Conservation (phyloP, 2,113 vertebrate genomes). For the Prinia subflava region DNA sequence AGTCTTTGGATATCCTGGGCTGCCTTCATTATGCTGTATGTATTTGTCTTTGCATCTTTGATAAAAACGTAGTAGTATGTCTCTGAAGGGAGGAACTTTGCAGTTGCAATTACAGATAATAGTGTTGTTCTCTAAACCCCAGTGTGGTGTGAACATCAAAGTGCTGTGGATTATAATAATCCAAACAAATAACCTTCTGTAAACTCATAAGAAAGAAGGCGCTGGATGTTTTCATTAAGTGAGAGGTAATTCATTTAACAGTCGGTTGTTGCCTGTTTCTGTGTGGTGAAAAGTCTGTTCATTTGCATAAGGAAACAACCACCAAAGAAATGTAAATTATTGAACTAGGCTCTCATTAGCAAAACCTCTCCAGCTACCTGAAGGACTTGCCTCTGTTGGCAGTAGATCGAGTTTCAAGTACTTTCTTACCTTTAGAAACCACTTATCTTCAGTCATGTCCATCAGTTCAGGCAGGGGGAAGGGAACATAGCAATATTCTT, state of each 20-base stretch:
- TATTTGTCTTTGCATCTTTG: slow-evolving; percentile 41
- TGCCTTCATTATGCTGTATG: not conserved
- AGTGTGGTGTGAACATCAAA: slow-evolving; percentile 42
- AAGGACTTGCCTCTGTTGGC: slow-evolving; percentile 32
- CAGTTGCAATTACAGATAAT: slow-evolving; percentile 44
- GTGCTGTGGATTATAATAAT: slow-evolving; percentile 50
- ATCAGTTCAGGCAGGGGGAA: not conserved
- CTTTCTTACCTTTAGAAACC: slow-evolving; percentile 54
- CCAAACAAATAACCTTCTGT: slow-evolving; percentile 56
- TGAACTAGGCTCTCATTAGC: slow-evolving; percentile 45
- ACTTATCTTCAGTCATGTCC: slow-evolving; percentile 51
- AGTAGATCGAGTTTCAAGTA: slow-evolving; percentile 54
- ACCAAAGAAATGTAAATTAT: slow-evolving; percentile 54
- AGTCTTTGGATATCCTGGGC: not conserved
- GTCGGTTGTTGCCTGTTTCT: slow-evolving; percentile 20
- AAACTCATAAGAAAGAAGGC: slow-evolving; percentile 17
- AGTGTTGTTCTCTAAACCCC: slow-evolving; percentile 47
- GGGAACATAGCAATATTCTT: not conserved
- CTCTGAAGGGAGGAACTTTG: slow-evolving; percentile 20
- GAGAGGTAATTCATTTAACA: slow-evolving; percentile 42
- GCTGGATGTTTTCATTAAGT: slow-evolving; percentile 32
- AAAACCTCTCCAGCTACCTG: slow-evolving; percentile 45
- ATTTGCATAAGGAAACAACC: slow-evolving; percentile 66
- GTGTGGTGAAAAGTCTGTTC: not conserved
- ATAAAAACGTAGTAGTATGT: slow-evolving; percentile 24